Evolutionary conservation across 2,797 vertebrate species (phyloP), one percentile per base, ranked within the genome.

Genomic region (Etheostoma nigrum): DNA sequence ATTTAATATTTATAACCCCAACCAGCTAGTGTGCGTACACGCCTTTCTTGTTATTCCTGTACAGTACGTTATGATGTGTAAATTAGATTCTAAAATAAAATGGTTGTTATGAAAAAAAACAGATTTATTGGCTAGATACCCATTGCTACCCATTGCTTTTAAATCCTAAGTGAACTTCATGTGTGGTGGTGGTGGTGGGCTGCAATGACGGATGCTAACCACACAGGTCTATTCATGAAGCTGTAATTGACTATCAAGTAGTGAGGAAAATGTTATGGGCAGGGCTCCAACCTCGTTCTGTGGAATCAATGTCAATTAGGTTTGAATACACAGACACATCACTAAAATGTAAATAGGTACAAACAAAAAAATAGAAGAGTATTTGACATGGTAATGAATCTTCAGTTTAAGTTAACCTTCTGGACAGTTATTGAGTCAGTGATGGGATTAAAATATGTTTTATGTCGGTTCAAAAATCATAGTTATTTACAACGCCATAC

Each of bases 181-280:
- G 67, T 8, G 10, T 40, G 88, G 52, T 57, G 80, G 82, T 53
- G 55, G 11, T 55, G 48, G 53, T 70, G 33, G 59, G 40, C 21
- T 71, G 13, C 55, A 59, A 48, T 77, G 65, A 84, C 79, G 64
- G 69, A 87, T 83, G 70, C 72, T 74, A 84, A 87, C 52, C 69
- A 75, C 70, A 83, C 67, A 74, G 53, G 63, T 78, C 52, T 76
- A 82, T 86, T 89, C 78, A 88, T 87, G 60, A 88, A 88, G 61
- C 77, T 67, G 73, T 86, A 89, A 91, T 88, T 87, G 74, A 76
- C 84, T 89, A 86, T 89, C 82, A 84, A 82, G 74, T 77, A 61
- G 68, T 42, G 62, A 73, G 47, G 80, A 71, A 82, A 76, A 76
- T 63, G 57, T 82, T 86, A 76, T 64, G 40, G 73, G 79, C 55